Evolutionary conservation across 2,888 invertebrate species (phyloP).

Genomic region (Diaperis boleti): DNA sequence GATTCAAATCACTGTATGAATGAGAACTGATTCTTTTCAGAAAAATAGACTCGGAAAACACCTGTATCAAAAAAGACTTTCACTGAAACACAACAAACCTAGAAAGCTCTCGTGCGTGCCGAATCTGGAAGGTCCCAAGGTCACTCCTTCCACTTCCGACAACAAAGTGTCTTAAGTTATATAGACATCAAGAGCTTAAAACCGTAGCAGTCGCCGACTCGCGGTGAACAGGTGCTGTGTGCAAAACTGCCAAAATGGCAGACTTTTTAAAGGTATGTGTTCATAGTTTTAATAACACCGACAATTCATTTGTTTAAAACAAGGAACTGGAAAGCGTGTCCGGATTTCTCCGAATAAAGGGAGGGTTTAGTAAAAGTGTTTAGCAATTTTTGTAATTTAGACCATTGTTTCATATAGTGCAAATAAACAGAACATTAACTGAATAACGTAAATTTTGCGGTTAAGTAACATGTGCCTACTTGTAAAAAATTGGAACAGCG

Average conservation of each 20-base stretch:
- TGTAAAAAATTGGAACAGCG: too few relatives aligned
- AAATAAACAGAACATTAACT: slow-evolving; percentile 22
- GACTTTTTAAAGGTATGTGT: slow-evolving; percentile 47
- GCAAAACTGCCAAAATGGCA: slow-evolving; percentile 48
- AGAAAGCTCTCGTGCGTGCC: slow-evolving; percentile 35
- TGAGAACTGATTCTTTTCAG: too few relatives aligned
- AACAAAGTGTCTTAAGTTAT: slow-evolving; percentile 46
- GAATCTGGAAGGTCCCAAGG: slow-evolving; percentile 43
- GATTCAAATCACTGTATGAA: too few relatives aligned
- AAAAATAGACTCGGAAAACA: too few relatives aligned
- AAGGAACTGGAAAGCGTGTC: slow-evolving; percentile 40
- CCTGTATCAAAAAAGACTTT: slow-evolving; percentile 28
- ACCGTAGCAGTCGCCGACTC: slow-evolving; percentile 49
- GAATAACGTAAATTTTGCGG: slow-evolving; percentile 17
- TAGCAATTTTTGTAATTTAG: slow-evolving; percentile 24
- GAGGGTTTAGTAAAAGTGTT: background rate
- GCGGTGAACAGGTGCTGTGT: slow-evolving; percentile 43
- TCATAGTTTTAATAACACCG: slow-evolving; percentile 29
- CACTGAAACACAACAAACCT: slow-evolving; percentile 33
- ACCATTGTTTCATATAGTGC: slow-evolving; percentile 17
- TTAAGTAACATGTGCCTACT: too few relatives aligned
- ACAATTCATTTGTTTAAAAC: slow-evolving; percentile 25
- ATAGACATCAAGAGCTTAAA: slow-evolving; percentile 47
- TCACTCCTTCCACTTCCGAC: slow-evolving; percentile 47
- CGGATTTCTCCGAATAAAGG: slow-evolving; percentile 27